A percentile compares a stretch with the other conserved stretches of the same genome.
Conservation (phyloP, 1,140 invertebrate species). For the Halesus radiatus region DNA sequence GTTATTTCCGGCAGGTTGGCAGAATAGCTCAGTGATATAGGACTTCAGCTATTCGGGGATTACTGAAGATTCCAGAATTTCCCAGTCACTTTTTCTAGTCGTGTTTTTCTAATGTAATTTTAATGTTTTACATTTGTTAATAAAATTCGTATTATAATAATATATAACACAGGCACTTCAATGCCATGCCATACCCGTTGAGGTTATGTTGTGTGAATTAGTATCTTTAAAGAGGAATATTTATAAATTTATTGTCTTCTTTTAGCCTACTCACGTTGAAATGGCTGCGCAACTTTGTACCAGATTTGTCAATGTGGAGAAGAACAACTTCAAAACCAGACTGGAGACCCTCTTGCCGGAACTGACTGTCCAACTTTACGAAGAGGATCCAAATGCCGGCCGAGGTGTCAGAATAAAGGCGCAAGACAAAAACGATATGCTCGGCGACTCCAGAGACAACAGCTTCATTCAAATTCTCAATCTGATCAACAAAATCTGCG, state of each 20-base stretch:
- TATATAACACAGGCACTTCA: too few species aligned
- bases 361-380: conserved; percentile 67
- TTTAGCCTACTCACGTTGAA: conserved; percentile 70
- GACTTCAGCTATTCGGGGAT: too few species aligned
- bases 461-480: conserved; percentile 72
- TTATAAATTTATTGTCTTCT: conserved; percentile 10
- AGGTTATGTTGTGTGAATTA: too few species aligned
- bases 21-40: too few species aligned
- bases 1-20: too few species aligned
- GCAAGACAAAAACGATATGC: conserved; percentile 60
- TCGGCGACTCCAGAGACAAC: conserved; percentile 69
- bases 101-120: too few species aligned
- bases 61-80: too few species aligned
- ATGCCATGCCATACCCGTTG: too few species aligned
- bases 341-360: conserved; percentile 72
- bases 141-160: too few species aligned
- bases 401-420: conserved; percentile 63
- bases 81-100: too few species aligned
- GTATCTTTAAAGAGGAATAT: neutral
- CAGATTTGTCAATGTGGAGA: conserved; percentile 81
- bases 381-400: conserved; percentile 57
- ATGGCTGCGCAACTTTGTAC: conserved; percentile 77
- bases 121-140: too few species aligned
- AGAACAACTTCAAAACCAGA: conserved; percentile 75
- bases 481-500: conserved; percentile 68